phyloP scores from a whole-genome alignment of 2,797 vertebrate species.

The Caiman crocodilus region DNA sequence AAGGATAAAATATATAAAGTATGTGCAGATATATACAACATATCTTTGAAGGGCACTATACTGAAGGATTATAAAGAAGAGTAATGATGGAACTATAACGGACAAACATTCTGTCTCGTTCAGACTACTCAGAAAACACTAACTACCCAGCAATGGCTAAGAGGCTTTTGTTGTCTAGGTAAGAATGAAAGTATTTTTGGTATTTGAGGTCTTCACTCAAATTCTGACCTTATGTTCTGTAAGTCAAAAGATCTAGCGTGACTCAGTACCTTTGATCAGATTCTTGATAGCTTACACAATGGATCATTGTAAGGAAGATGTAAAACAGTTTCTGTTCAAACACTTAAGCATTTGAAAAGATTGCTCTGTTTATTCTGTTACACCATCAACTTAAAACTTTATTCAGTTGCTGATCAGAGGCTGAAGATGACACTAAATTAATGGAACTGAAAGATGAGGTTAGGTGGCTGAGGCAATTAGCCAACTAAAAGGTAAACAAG shows the following conservation, averaged over 20 bases:
- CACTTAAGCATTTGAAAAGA: constrained; percentile 6
- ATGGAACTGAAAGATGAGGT: not conserved
- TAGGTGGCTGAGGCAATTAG: not conserved
- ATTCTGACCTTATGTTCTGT: constrained; percentile 54
- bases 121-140: constrained; percentile 61
- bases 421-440: constrained; percentile 6
- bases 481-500: not conserved
- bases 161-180: constrained; percentile 51
- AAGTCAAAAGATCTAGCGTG: constrained; percentile 15
- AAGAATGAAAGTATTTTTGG: constrained; percentile 49
- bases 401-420: constrained; percentile 31
- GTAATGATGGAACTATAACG: constrained; percentile 39
- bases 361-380: not conserved
- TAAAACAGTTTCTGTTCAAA: constrained; percentile 46
- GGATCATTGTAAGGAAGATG: constrained; percentile 5
- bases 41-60: not conserved
- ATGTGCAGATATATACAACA: not conserved
- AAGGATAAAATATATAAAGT: not conserved
- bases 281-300: constrained; percentile 1
- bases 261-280: constrained; percentile 48
- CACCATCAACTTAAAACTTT: constrained; percentile 15
- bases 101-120: constrained; percentile 40
- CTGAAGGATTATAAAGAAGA: constrained; percentile 41
- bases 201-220: constrained; percentile 23
- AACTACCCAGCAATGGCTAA: constrained; percentile 41